Evolutionary conservation across 2,888 invertebrate genomes (phyloP), one percentile per base, ranked within the genome.

Genomic region (Linyphia triangularis): DNA sequence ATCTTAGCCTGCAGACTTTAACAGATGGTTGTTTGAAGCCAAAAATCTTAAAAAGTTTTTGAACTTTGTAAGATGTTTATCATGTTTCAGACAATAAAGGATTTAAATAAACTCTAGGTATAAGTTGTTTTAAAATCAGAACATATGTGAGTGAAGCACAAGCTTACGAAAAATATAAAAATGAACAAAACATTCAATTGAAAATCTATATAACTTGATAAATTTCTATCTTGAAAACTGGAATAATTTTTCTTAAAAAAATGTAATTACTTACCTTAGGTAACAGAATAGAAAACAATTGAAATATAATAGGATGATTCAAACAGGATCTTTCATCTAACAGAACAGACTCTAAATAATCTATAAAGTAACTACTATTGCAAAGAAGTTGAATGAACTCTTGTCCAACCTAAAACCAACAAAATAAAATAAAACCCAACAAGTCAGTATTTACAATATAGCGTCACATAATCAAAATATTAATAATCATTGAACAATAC

Each of bases 281-380:
- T 92, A 98, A 97, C 92, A 97, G 97, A 89, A 96, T 96, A 91
- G 95, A 95, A 92, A 98, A 94, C 93, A 98, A 98, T 92, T 96
- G 96, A 92, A 96, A 96, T 91, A 98, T 96, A 91, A 96, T 95
- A 79, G 95, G 95, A 91, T 97, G 96, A 90, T 96, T 97, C 10
- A 98, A 94, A 13, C 97, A 97, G 86, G 95, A 95, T 90, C 98
- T 94, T 93, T 98, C 98, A 92, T 98, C 97, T 79, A 97, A 93
- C 69, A 98, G 93, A 26, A 98, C 95, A n/a, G 97, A 96, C 92
- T 98, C 97, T 89, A 97, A 95, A 92, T 98, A 98, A 93, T 98
- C 98, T 43, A 96, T 95, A 90, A 97, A 95, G 91, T 96, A 96
- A 91, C 95, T 96, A 92, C 96, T 97, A 90, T 95, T 96, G 72